Evolutionary conservation across 2,797 vertebrate species (phyloP).

Genomic region (Cyclura pinguis): DNA sequence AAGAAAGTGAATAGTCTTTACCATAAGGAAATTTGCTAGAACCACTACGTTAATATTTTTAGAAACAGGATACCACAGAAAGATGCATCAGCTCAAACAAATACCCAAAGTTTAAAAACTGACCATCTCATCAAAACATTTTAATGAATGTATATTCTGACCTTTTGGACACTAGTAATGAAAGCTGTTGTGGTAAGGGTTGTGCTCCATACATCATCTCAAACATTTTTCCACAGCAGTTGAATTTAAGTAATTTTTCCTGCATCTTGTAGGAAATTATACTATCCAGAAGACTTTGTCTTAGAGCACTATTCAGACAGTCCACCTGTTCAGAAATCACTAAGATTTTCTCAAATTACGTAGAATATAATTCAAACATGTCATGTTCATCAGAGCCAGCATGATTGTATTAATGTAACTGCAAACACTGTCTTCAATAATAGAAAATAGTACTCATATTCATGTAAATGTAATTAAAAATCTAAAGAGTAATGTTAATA

Average conservation of each 20-base stretch:
- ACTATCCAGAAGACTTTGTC: neutral
- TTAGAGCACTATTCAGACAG: neutral
- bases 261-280: neutral
- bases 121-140: constrained; percentile 2
- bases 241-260: neutral
- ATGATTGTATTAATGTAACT: neutral
- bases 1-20: constrained; percentile 21
- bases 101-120: constrained; percentile 26
- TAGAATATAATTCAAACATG: neutral
- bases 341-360: neutral
- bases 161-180: neutral
- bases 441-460: neutral
- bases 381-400: neutral
- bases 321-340: neutral
- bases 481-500: neutral
- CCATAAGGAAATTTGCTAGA: constrained; percentile 11
- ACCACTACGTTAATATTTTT: constrained; percentile 47
- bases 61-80: constrained; percentile 60
- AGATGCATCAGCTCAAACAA: neutral
- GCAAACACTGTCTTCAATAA: no score
- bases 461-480: neutral
- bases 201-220: neutral
- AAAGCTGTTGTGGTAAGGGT: neutral
- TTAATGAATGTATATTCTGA: constrained; percentile 16
- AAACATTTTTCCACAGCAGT: neutral